phyloP scores from a whole-genome alignment of 2,113 vertebrate species.

The Atlantisia rogersi region DNA sequence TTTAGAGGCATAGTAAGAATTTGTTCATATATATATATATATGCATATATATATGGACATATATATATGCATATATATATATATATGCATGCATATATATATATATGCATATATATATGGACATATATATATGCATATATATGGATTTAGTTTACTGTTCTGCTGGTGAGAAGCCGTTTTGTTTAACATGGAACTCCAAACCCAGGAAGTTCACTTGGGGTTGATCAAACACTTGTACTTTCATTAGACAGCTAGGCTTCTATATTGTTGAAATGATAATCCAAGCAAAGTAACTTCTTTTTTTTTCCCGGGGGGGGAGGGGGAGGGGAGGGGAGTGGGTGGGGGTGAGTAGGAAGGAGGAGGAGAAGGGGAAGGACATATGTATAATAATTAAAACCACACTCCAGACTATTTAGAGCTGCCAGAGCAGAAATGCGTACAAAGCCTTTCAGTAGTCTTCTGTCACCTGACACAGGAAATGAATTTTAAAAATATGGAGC shows the following conservation, averaged over 20 bases:
- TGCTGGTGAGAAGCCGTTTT: not conserved
- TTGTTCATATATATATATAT: not conserved
- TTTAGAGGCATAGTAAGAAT: not conserved
- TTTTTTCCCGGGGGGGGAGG: not conserved
- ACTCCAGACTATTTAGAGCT: not conserved
- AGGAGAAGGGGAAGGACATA: not conserved
- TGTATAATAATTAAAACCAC: not conserved
- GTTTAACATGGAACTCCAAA: not conserved
- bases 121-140: too few relatives aligned
- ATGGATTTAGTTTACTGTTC: not conserved
- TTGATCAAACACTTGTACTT: not conserved
- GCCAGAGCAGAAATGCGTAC: not conserved
- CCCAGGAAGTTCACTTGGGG: rapidly evolving
- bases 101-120: not conserved
- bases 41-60: too few relatives aligned
- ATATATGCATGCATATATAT: too few relatives aligned
- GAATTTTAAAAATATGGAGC: not conserved
- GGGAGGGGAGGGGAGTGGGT: too few relatives aligned
- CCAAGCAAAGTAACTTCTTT: not conserved
- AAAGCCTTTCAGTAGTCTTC: not conserved
- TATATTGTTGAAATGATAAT: not conserved
- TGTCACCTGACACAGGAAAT: not conserved
- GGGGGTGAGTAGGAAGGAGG: too few relatives aligned
- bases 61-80: too few relatives aligned
- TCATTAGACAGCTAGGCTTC: not conserved